Evolutionary conservation across 2,888 invertebrate species (phyloP).

Genomic region (Calliopum simillimum): DNA sequence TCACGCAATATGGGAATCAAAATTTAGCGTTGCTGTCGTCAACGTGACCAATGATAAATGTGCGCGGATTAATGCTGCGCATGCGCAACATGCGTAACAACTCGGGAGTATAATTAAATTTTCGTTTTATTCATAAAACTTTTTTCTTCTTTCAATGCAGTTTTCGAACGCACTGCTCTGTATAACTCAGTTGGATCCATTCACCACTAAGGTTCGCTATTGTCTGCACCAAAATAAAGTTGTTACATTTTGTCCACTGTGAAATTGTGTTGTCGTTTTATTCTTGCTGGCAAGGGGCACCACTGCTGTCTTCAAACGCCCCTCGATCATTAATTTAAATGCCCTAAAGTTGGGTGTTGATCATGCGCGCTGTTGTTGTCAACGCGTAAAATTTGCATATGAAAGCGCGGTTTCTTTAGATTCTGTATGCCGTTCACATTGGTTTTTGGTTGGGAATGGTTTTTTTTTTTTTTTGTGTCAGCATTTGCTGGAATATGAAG

Average conservation of each 20-base stretch:
- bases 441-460: not conserved
- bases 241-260: conserved; percentile 25
- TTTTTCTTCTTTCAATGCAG: not conserved
- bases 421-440: not conserved
- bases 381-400: conserved; percentile 34
- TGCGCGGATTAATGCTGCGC: conserved; percentile 31
- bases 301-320: conserved; percentile 20
- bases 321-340: conserved; percentile 32
- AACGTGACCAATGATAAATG: conserved; percentile 28
- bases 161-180: not conserved
- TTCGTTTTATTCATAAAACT: not conserved
- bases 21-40: conserved; percentile 19
- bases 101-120: not conserved
- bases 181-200: not conserved
- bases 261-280: not conserved
- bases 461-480: not conserved
- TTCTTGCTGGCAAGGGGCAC: conserved; percentile 5
- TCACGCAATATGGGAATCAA: not conserved
- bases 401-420: conserved; percentile 20
- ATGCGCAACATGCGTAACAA: not conserved
- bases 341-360: conserved; percentile 26
- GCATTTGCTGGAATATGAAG: too few relatives aligned
- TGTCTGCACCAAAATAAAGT: conserved; percentile 28
- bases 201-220: not conserved
- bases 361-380: conserved; percentile 25